A percentile compares a stretch with the other conserved stretches of the same genome.
These are phyloP conservation scores for Mamestra configurata DNA, from an alignment of 1,140 invertebrate species.

Conservation along the genomic window DNA sequence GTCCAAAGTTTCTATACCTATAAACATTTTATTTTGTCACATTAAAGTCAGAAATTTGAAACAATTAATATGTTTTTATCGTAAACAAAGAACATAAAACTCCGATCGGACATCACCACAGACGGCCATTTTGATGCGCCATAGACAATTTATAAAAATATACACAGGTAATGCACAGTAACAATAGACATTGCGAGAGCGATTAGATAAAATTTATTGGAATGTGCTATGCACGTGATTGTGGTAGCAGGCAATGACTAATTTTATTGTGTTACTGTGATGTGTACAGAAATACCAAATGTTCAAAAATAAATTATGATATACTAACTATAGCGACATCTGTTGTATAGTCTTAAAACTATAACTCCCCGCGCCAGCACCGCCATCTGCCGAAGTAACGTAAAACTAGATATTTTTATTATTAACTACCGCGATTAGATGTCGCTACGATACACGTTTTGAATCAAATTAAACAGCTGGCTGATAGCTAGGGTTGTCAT, in stretches of 20 bases:
- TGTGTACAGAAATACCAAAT: too few relatives aligned
- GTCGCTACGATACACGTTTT: background rate
- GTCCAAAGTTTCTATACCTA: slow-evolving; percentile 78
- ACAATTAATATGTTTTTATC: slow-evolving; percentile 79
- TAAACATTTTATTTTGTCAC: slow-evolving; percentile 86
- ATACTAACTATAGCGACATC: background rate
- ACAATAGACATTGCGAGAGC: background rate
- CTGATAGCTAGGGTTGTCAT: too few relatives aligned
- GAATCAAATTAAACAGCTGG: too few relatives aligned
- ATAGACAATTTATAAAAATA: slow-evolving; percentile 73
- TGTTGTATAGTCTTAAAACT: background rate
- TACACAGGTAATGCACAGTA: slow-evolving; percentile 41
- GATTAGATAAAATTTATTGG: background rate
- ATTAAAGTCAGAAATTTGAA: slow-evolving; percentile 78
- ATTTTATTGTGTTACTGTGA: too few relatives aligned
- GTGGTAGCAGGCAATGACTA: background rate
- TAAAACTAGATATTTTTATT: background rate
- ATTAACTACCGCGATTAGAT: background rate
- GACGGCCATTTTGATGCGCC: slow-evolving; percentile 83
- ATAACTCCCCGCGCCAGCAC: too few relatives aligned
- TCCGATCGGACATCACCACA: slow-evolving; percentile 80
- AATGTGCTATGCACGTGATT: background rate
- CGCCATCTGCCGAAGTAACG: background rate
- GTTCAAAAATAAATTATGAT: background rate
- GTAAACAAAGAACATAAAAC: slow-evolving; percentile 87